phyloP scores from a whole-genome alignment of 2,888 invertebrate genomes.

The Gastracanthus pulcherrimus region DNA sequence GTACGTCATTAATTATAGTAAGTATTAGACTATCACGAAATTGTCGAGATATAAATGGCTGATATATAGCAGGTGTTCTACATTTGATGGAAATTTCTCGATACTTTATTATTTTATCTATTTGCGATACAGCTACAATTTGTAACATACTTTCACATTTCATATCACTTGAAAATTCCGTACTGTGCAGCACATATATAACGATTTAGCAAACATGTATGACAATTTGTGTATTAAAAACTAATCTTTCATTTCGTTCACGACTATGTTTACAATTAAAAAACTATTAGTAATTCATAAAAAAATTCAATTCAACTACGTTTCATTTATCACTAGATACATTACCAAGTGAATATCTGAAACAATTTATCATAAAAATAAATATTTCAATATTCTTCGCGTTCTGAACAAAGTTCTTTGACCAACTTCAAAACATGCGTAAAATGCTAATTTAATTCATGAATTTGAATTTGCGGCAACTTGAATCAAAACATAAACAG shows the following conservation, averaged over 20 bases:
- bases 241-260: no score
- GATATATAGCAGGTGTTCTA: not conserved
- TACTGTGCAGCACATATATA: not conserved
- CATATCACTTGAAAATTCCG: not conserved
- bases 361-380: no score
- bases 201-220: not conserved
- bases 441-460: conserved; percentile 32
- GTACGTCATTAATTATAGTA: not conserved
- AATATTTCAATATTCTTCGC: no score
- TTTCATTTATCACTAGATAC: no score
- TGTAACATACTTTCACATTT: conserved; percentile 24
- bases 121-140: not conserved
- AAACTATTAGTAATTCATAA: no score
- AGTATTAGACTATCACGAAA: not conserved
- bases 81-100: conserved; percentile 2
- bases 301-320: no score
- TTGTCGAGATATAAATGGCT: not conserved
- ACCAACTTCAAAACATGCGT: not conserved
- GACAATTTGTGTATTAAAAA: no score
- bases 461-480: not conserved
- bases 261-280: no score
- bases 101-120: conserved; percentile 1
- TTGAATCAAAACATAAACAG: conserved; percentile 6
- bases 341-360: no score
- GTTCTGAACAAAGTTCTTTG: conserved; percentile 39